A percentile compares a stretch with the other conserved stretches of the same genome.
Evolutionary conservation across 2,888 invertebrate species (phyloP).

Genomic region (Polylopha cassiicola): DNA sequence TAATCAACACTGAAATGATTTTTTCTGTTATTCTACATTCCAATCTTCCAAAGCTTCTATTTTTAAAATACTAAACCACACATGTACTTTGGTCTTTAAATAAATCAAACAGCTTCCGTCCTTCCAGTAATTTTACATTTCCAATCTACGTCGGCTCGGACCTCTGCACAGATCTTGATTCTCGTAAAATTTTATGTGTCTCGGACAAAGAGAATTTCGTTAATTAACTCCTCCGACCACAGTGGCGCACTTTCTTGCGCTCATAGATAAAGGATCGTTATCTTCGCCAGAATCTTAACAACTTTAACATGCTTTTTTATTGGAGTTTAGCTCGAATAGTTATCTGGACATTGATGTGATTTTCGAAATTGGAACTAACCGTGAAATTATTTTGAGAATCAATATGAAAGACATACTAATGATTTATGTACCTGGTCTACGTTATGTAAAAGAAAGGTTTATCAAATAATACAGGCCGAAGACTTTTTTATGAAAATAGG

Average conservation of each 20-base stretch:
- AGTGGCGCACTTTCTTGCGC: constrained; percentile 46
- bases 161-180: constrained; percentile 65
- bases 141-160: constrained; percentile 38
- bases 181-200: constrained; percentile 76
- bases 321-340: background rate
- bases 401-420: too few relatives aligned
- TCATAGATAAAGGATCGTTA: constrained; percentile 67
- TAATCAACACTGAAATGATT: too few relatives aligned
- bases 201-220: constrained; percentile 75
- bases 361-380: too few relatives aligned
- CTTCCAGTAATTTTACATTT: constrained; percentile 16
- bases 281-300: constrained; percentile 55
- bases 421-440: too few relatives aligned
- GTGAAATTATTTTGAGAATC: too few relatives aligned
- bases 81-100: background rate
- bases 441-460: too few relatives aligned
- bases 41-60: too few relatives aligned
- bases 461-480: too few relatives aligned
- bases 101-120: constrained; percentile 3
- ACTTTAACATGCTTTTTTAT: constrained; percentile 24
- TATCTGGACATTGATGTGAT: too few relatives aligned
- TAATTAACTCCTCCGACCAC: constrained; percentile 66
- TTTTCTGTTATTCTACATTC: too few relatives aligned
- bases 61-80: too few relatives aligned
- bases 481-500: too few relatives aligned